These are phyloP conservation scores for Oceanodroma leucorhoa DNA, from an alignment of 2,797 vertebrate genomes.

Conservation along the genomic window DNA sequence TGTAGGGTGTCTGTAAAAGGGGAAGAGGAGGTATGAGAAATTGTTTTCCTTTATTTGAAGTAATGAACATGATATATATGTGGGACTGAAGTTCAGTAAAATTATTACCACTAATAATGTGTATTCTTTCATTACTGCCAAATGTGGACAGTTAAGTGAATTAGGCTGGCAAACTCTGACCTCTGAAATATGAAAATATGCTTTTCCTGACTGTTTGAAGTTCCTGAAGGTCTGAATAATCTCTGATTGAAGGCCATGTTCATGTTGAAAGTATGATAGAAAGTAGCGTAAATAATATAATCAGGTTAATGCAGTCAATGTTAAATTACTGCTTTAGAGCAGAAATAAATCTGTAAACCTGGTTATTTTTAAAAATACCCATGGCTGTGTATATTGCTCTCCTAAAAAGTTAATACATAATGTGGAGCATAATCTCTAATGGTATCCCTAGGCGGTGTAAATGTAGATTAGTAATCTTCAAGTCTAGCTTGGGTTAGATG, in stretches of 20 bases:
- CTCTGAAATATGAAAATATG: background rate
- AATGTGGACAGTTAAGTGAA: background rate
- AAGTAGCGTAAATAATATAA: background rate
- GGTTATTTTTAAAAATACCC: background rate
- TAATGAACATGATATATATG: background rate
- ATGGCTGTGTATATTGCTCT: background rate
- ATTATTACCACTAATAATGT: background rate
- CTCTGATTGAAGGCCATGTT: background rate
- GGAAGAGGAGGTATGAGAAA: background rate
- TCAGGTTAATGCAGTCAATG: background rate
- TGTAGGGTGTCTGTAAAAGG: background rate
- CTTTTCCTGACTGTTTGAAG: background rate
- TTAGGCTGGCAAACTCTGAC: background rate
- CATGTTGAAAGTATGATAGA: background rate
- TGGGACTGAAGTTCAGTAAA: background rate
- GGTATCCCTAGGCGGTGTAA: accelerated
- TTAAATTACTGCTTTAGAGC: background rate
- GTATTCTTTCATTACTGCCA: background rate
- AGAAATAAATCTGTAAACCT: background rate
- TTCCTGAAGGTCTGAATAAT: background rate
- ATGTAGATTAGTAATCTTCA: background rate
- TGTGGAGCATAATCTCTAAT: background rate
- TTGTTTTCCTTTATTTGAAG: background rate
- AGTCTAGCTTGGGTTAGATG: background rate
- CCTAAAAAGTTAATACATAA: background rate